Percentiles rank a stretch among this genome's conserved stretches.
Conservation (phyloP, 2,113 vertebrate genomes). For the Zapus hudsonius region DNA sequence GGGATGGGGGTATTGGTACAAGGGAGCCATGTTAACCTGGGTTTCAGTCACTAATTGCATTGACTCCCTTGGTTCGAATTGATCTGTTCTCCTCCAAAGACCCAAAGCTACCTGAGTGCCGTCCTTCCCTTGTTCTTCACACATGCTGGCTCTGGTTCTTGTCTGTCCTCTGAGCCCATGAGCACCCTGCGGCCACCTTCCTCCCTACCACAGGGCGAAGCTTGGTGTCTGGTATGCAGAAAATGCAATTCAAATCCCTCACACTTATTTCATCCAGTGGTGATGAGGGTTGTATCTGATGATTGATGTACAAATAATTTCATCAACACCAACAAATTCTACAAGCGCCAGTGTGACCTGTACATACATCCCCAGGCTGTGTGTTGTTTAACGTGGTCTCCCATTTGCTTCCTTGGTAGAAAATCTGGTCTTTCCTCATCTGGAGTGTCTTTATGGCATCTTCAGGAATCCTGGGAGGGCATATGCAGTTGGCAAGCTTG, state of each 20-base stretch:
- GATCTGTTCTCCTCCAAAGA: background rate
- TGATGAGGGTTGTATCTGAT: background rate
- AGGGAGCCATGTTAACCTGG: fast-evolving
- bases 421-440: background rate
- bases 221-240: background rate
- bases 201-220: background rate
- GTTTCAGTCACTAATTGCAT: background rate
- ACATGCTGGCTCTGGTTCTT: fast-evolving
- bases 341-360: background rate
- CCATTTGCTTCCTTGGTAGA: background rate
- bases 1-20: fast-evolving
- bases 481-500: background rate
- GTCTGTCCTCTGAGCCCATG: background rate
- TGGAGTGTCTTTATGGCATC: background rate
- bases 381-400: background rate
- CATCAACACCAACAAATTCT: background rate
- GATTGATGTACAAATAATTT: background rate
- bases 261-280: background rate
- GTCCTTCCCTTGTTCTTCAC: fast-evolving
- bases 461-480: background rate
- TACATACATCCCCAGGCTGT: background rate
- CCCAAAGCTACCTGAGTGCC: fast-evolving
- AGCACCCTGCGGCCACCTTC: fast-evolving
- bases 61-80: background rate
- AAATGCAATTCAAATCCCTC: background rate